Evolutionary conservation across 2,797 vertebrate species (phyloP).

Genomic region (Sorex maritimensis): DNA sequence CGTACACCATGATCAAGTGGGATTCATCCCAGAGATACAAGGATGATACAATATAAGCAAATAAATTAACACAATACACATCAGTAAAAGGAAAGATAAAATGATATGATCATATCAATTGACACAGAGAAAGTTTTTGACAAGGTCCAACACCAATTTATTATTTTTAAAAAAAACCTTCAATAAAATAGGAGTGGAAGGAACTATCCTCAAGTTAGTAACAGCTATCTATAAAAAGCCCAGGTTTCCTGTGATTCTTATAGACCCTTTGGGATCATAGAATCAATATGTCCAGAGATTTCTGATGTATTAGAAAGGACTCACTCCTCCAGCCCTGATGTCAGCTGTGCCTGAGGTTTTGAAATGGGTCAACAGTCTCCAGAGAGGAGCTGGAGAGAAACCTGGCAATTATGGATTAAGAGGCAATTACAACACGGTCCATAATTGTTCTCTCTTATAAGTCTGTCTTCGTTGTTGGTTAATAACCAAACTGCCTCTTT

Average conservation of each 20-base stretch:
- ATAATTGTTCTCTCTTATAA: slow-evolving; percentile 58
- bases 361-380: slow-evolving; percentile 14
- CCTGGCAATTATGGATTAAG: slow-evolving; percentile 55
- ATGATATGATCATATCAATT: too few species aligned
- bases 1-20: too few species aligned
- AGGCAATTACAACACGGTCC: slow-evolving; percentile 23
- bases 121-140: too few species aligned
- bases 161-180: too few species aligned
- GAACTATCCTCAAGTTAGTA: too few species aligned
- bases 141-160: too few species aligned
- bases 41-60: too few species aligned
- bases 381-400: slow-evolving; percentile 48
- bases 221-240: too few species aligned
- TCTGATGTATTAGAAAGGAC: neutral
- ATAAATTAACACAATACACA: too few species aligned
- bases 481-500: slow-evolving; percentile 60
- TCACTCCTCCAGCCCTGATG: neutral
- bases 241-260: neutral
- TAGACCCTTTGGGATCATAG: neutral
- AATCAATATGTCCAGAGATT: slow-evolving; percentile 2
- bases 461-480: slow-evolving; percentile 40
- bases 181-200: too few species aligned
- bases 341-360: slow-evolving; percentile 8
- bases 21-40: too few species aligned
- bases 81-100: too few species aligned